These are phyloP conservation scores for Aphyosemion australe DNA, from an alignment of 2,113 vertebrate species.

Conservation along the genomic window DNA sequence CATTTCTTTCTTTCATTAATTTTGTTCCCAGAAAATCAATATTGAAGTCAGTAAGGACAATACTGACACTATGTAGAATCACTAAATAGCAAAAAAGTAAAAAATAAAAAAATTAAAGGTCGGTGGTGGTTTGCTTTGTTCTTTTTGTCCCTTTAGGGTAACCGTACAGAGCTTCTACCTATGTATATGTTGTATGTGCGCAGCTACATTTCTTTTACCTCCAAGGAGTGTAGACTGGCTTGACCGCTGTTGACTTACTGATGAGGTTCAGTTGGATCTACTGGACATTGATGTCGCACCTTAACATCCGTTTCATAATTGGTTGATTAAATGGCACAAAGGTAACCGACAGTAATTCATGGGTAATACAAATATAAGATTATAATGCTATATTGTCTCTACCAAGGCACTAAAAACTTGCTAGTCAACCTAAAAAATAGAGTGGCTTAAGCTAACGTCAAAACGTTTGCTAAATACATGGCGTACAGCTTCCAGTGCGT, in stretches of 20 bases:
- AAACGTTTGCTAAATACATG: constrained; percentile 9
- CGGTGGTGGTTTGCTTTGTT: too few species aligned
- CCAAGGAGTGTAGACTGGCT: too few species aligned
- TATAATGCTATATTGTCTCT: background rate
- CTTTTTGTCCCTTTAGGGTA: too few species aligned
- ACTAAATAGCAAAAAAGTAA: too few species aligned
- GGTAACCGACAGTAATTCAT: background rate
- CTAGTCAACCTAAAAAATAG: constrained; percentile 12
- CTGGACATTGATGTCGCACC: background rate
- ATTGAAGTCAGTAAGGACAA: too few species aligned
- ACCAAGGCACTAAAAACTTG: constrained; percentile 2
- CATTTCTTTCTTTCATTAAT: too few species aligned
- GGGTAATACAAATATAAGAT: background rate
- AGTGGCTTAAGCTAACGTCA: constrained; percentile 33
- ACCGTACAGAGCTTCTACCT: too few species aligned
- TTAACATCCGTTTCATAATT: constrained; percentile 1
- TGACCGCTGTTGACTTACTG: background rate
- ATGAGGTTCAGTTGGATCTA: background rate
- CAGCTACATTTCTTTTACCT: too few species aligned
- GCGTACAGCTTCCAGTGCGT: background rate
- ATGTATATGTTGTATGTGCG: background rate
- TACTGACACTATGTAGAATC: too few species aligned
- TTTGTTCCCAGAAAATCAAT: too few species aligned
- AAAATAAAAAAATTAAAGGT: too few species aligned
- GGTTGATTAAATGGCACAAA: background rate